Evolutionary conservation across 2,797 vertebrate genomes (phyloP).

Genomic region (Leuciscus waleckii): DNA sequence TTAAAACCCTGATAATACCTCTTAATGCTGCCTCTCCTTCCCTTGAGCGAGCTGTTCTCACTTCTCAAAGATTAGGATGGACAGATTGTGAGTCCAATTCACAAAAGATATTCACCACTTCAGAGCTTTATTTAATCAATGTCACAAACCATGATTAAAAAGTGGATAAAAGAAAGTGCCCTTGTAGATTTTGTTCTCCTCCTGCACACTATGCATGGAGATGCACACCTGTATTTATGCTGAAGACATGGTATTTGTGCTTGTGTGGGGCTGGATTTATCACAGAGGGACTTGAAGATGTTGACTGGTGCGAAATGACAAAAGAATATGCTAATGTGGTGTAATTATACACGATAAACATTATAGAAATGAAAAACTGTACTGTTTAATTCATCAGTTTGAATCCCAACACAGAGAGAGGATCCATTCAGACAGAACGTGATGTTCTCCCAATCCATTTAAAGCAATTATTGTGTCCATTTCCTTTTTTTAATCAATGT

Average conservation of each 20-base stretch:
- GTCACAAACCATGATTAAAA: conserved; percentile 5
- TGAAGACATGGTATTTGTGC: conserved; percentile 25
- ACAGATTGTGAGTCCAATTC: conserved; percentile 58
- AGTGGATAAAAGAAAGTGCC: conserved; percentile 51
- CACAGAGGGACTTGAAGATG: conserved; percentile 25
- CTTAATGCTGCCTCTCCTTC: conserved; percentile 68
- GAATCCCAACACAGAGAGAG: neutral
- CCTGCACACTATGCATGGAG: neutral
- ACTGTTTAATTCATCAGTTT: neutral
- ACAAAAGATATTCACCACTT: conserved; percentile 57
- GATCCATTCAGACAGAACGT: neutral
- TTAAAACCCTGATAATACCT: conserved; percentile 77
- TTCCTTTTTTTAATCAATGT: conserved; percentile 23
- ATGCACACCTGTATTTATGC: conserved; percentile 27
- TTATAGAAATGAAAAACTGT: neutral
- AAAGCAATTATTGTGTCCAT: neutral
- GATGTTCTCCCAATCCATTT: neutral
- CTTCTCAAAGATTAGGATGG: conserved; percentile 63
- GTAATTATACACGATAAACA: conserved; percentile 11
- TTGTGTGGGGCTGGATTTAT: neutral
- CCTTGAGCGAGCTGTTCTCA: conserved; percentile 48
- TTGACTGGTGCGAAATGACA: conserved; percentile 13
- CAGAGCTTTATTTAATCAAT: conserved; percentile 60
- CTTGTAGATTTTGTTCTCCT: conserved; percentile 9
- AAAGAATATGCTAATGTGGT: conserved; percentile 15